These are phyloP conservation scores for Trachops cirrhosus DNA, from an alignment of 2,797 vertebrate genomes.

Conservation along the genomic window DNA sequence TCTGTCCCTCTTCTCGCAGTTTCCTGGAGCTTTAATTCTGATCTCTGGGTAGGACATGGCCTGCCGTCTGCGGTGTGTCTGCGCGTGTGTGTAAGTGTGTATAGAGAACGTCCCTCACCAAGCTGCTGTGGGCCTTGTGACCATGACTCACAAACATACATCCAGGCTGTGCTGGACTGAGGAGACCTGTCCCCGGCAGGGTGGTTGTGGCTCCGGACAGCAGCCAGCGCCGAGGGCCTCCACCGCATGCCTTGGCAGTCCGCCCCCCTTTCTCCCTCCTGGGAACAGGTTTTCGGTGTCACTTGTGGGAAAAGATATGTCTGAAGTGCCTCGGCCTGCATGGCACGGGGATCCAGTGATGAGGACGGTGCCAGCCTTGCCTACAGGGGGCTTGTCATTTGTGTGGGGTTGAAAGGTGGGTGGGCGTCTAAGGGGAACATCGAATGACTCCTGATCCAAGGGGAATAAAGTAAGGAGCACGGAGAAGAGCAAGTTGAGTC, in stretches of 20 bases:
- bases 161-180: neutral
- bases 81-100: neutral
- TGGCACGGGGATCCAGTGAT: neutral
- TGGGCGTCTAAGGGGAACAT: neutral
- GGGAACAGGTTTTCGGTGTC: constrained; percentile 45
- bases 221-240: neutral
- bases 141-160: constrained; percentile 19
- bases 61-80: neutral
- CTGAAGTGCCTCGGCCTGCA: neutral
- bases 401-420: neutral
- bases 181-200: constrained; percentile 42
- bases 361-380: neutral
- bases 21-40: neutral
- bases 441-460: neutral
- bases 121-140: constrained; percentile 6
- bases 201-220: neutral
- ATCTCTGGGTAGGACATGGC: neutral
- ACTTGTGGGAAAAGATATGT: constrained; percentile 8
- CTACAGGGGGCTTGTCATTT: neutral
- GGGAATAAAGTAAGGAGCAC: neutral
- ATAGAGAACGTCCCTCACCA: neutral
- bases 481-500: neutral
- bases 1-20: neutral
- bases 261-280: constrained; percentile 20
- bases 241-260: neutral